Evolutionary conservation across 2,113 vertebrate species (phyloP).

Genomic region (Pomatorhinus ruficollis): DNA sequence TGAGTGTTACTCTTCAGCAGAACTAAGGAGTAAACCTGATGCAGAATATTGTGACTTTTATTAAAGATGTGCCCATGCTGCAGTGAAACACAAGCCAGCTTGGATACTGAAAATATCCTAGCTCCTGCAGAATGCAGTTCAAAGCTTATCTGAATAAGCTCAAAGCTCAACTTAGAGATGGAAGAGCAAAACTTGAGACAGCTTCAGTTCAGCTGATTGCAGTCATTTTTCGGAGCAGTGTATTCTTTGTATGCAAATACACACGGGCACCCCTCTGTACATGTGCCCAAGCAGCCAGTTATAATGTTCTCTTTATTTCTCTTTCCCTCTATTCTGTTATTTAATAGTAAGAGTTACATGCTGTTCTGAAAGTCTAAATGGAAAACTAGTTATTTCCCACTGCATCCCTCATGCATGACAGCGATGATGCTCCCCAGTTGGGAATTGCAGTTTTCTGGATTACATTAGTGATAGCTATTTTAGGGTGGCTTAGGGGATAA

Average conservation of each 20-base stretch:
- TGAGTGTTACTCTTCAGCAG: neutral
- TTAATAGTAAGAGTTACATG: neutral
- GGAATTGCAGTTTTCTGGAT: neutral
- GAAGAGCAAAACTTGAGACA: neutral
- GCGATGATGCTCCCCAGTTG: neutral
- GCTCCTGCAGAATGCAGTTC: neutral
- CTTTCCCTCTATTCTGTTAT: neutral
- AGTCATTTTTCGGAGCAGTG: neutral
- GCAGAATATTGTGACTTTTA: neutral
- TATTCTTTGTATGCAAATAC: neutral
- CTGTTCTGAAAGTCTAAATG: neutral
- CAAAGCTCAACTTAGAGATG: neutral
- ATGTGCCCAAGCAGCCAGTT: neutral
- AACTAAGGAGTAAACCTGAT: neutral
- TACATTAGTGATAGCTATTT: neutral
- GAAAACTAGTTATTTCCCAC: neutral
- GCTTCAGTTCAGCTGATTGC: neutral
- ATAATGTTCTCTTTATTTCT: neutral
- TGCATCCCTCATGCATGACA: neutral
- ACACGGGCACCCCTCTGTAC: neutral
- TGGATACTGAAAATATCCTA: neutral
- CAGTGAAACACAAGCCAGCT: neutral
- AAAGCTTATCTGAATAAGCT: neutral
- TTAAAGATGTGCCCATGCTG: neutral
- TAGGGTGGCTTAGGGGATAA: neutral